phyloP scores from a whole-genome alignment of 2,797 vertebrate species.

The Kryptolebias ocellatus region DNA sequence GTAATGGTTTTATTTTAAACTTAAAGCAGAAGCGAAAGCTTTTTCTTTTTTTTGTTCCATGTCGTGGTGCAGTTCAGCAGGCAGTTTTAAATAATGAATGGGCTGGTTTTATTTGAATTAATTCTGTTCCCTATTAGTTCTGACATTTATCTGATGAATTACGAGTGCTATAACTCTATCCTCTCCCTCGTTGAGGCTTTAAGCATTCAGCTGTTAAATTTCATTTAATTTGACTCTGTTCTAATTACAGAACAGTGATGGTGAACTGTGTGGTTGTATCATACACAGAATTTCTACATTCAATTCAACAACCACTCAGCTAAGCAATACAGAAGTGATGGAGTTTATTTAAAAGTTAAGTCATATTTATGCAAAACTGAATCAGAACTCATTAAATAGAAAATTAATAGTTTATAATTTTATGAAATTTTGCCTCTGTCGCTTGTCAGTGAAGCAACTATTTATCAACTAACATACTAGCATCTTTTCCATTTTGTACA shows the following conservation, averaged over 20 bases:
- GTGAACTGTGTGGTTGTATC: conserved; percentile 7
- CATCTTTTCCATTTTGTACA: not conserved
- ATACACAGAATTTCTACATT: conserved; percentile 5
- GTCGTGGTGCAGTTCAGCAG: conserved; percentile 19
- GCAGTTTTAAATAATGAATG: conserved; percentile 30
- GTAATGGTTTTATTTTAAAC: not conserved
- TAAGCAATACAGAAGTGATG: not conserved
- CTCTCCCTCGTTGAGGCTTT: conserved; percentile 42
- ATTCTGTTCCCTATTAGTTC: conserved; percentile 35
- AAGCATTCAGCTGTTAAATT: conserved; percentile 44
- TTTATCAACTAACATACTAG: not conserved
- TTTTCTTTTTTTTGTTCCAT: not conserved
- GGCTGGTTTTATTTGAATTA: conserved; percentile 22
- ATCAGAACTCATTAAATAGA: not conserved
- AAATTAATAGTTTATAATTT: not conserved
- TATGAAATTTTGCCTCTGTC: not conserved
- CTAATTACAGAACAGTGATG: conserved; percentile 44
- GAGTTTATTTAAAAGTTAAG: not conserved
- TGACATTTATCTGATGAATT: conserved; percentile 57
- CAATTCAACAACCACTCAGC: not conserved
- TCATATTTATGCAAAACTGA: no score
- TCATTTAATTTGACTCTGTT: conserved; percentile 33
- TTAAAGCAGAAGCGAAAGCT: not conserved
- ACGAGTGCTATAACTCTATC: conserved; percentile 30
- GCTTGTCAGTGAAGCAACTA: not conserved